A percentile compares a stretch with the other conserved stretches of the same genome.
These are phyloP conservation scores for Atlantisia rogersi DNA, from an alignment of 2,113 vertebrate genomes.

Conservation along the genomic window DNA sequence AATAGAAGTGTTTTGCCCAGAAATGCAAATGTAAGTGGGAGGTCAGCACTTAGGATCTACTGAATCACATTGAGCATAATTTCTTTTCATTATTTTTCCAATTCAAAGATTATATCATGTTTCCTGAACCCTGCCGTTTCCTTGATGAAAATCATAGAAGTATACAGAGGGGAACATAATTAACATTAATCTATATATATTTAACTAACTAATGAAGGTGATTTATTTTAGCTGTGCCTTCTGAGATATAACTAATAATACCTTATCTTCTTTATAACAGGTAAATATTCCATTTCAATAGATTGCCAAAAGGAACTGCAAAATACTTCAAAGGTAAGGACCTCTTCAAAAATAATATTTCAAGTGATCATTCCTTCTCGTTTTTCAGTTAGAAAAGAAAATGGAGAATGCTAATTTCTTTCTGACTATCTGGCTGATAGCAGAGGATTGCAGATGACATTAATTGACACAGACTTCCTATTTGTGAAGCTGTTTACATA, in stretches of 20 bases:
- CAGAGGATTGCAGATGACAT: neutral
- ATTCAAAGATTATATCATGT: neutral
- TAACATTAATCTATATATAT: neutral
- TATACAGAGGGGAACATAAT: neutral
- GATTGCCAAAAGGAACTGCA: neutral
- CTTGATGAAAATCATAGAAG: neutral
- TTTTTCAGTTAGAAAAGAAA: slow-evolving; percentile 2
- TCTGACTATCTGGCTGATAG: neutral
- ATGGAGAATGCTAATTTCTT: slow-evolving; percentile 18
- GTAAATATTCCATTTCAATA: neutral
- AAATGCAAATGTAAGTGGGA: neutral
- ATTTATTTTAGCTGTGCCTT: neutral
- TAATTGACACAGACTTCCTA: slow-evolving; percentile 7
- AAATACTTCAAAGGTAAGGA: slow-evolving; percentile 66
- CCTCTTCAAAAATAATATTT: slow-evolving; percentile 30
- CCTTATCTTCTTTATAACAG: slow-evolving; percentile 54
- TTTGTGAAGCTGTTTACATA: neutral
- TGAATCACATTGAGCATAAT: neutral
- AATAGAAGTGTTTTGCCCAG: neutral
- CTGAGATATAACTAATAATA: neutral
- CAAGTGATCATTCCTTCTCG: slow-evolving; percentile 10
- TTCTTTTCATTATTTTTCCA: neutral
- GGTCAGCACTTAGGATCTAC: neutral
- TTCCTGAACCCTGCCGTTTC: neutral
- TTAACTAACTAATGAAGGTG: neutral